phyloP scores from a whole-genome alignment of 1,140 invertebrate species.

The Manduca sexta region DNA sequence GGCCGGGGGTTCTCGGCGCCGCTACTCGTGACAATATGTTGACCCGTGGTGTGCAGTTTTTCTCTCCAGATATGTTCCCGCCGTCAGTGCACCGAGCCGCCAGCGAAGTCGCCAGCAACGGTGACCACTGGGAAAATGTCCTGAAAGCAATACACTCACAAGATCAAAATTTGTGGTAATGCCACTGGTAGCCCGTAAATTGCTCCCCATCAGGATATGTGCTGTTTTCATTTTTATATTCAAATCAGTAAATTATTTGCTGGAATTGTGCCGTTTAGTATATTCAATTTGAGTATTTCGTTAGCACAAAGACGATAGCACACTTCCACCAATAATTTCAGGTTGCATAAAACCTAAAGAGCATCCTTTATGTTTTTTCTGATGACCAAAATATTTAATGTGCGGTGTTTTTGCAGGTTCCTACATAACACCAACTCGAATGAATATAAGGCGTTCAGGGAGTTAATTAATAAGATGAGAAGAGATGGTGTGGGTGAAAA shows the following conservation, averaged over 20 bases:
- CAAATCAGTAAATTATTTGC: no score
- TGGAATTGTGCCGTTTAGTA: not conserved
- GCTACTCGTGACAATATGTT: constrained; percentile 57
- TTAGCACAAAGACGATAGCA: not conserved
- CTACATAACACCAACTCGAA: constrained; percentile 60
- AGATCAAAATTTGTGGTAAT: constrained; percentile 70
- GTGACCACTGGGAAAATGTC: constrained; percentile 70
- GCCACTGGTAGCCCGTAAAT: constrained; percentile 49
- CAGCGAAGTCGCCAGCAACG: constrained; percentile 62
- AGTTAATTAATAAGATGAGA: constrained; percentile 47
- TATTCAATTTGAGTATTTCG: not conserved
- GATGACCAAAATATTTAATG: constrained; percentile 17
- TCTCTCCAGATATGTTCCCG: constrained; percentile 69
- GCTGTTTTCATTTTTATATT: constrained; percentile 43
- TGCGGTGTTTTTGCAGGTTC: constrained; percentile 54
- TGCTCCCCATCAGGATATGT: constrained; percentile 46
- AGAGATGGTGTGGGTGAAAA: constrained; percentile 28
- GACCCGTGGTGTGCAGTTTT: constrained; percentile 73
- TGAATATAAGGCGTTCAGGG: constrained; percentile 66
- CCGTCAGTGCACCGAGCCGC: constrained; percentile 51
- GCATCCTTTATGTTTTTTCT: constrained; percentile 28
- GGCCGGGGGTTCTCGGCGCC: no score
- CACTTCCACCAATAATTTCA: constrained; percentile 21
- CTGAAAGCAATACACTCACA: constrained; percentile 69
- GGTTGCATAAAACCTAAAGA: constrained; percentile 33